Base-by-base conservation (phyloP, 2,113 vertebrate genomes). In the Hystrix cristata region DNA sequence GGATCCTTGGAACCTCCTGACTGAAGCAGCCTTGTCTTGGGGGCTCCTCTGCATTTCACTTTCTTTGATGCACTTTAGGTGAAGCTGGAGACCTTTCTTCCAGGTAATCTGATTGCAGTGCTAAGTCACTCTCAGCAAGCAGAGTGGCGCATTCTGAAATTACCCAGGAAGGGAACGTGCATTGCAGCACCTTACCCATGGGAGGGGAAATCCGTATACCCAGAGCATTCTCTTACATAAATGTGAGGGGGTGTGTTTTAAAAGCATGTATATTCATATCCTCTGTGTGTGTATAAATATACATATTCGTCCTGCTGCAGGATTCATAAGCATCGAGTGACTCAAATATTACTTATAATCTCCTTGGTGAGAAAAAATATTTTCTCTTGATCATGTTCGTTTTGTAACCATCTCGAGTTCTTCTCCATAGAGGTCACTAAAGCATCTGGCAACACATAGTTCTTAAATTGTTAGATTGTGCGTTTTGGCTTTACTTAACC, bases 1-100 rank as follows among this genome's bases (percentile, higher is more conserved):
- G 3, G 48, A 5, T 6, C 53, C 53, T 59, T 27, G 57, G 57
- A 23, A 31, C 27, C 34, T 67, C 1, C 59, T 1, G 23, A 48
- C 71, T 29, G 1, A 5, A 31, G 31, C 16, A 18, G 51, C 5
- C 46, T 65, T 34, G 0, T 7, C 2, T 8, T 94, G 5, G 0
- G 21, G 5, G 0, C 87, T 90, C 38, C 82, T 91, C 59, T 86
- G 81, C 3, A 59, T 84, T 96, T 86, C 21, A 0, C 10, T 87
- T 31, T 78, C 96, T 97, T 11, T 60, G 51, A 87, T 59, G 94
- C 94, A 25, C 65, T 91, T 96, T 0, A 4, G 94, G 80, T 87
- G 78, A 98, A 89, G 80, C 92, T 96, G 74, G 95, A 96, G 83
- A 88, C 79, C 84, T 91, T 94, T 95, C 98, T 98, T 97, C 97